phyloP scores from a whole-genome alignment of 92 coral and sea anemone species.

The Metridium senile region DNA sequence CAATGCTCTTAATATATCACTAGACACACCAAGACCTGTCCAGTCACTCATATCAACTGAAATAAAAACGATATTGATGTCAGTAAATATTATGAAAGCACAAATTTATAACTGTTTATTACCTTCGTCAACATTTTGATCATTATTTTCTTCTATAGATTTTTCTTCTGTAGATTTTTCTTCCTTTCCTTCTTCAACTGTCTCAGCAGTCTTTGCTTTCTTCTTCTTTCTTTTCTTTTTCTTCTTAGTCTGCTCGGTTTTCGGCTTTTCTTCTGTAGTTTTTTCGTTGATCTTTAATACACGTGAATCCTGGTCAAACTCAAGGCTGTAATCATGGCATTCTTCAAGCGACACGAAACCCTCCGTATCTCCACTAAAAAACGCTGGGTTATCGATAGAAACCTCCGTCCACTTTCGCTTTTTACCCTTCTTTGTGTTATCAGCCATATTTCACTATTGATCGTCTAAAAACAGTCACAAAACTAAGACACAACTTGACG shows the following conservation, averaged over 20 bases:
- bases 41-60: slow-evolving; percentile 66
- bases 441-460: slow-evolving; percentile 33
- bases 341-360: slow-evolving; percentile 95
- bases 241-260: slow-evolving; percentile 52
- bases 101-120: too few relatives aligned
- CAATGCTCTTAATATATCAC: slow-evolving; percentile 54
- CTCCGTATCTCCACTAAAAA: slow-evolving; percentile 80
- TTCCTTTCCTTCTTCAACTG: background rate
- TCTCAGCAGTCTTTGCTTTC: slow-evolving; percentile 1
- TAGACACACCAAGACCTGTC: slow-evolving; percentile 79
- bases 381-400: slow-evolving; percentile 67
- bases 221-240: slow-evolving; percentile 36
- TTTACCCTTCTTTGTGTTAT: slow-evolving; percentile 41
- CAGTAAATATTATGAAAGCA: too few relatives aligned
- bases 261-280: slow-evolving; percentile 17
- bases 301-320: slow-evolving; percentile 27
- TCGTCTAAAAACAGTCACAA: slow-evolving; percentile 4
- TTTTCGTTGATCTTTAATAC: slow-evolving; percentile 9
- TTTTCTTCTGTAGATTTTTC: background rate
- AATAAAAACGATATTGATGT: background rate
- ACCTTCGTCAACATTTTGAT: background rate
- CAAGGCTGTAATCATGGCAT: slow-evolving; percentile 61
- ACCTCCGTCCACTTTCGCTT: slow-evolving; percentile 91
- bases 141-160: background rate
- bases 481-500: too few relatives aligned